phyloP scores from a whole-genome alignment of 2,888 invertebrate genomes.

The Cryptus viduatorius region DNA sequence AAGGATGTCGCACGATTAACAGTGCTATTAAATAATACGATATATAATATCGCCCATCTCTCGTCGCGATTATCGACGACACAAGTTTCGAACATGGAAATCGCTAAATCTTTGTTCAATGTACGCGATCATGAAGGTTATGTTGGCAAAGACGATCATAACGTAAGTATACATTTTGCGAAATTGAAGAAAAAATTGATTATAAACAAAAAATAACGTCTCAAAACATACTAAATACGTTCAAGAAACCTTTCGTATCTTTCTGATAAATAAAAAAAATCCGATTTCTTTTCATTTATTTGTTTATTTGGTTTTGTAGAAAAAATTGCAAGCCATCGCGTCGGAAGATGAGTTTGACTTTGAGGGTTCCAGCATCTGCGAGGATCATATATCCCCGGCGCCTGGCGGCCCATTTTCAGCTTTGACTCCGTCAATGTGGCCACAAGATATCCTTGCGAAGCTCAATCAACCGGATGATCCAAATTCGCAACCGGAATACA shows the following conservation, averaged over 20 bases:
- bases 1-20: slow-evolving; percentile 40
- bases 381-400: slow-evolving; percentile 90
- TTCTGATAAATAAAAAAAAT: not conserved
- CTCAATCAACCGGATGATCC: slow-evolving; percentile 92
- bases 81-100: slow-evolving; percentile 89
- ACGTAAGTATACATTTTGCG: slow-evolving; percentile 85
- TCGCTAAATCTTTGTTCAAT: slow-evolving; percentile 96
- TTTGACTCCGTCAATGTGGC: slow-evolving; percentile 98
- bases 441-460: slow-evolving; percentile 95
- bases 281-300: not conserved
- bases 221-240: slow-evolving; percentile 6
- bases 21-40: slow-evolving; percentile 10
- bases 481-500: slow-evolving; percentile 89
- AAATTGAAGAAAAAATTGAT: too few relatives aligned
- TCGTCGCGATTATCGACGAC: not conserved
- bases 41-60: not conserved
- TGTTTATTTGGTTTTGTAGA: slow-evolving; percentile 84
- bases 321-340: slow-evolving; percentile 91
- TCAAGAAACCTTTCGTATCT: slow-evolving; percentile 4
- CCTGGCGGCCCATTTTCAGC: slow-evolving; percentile 98
- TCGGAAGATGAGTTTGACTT: slow-evolving; percentile 92
- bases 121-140: slow-evolving; percentile 95
- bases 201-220: too few relatives aligned
- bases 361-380: slow-evolving; percentile 89
- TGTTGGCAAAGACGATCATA: slow-evolving; percentile 94